phyloP scores from a whole-genome alignment of 2,797 vertebrate genomes.

The Phataginus tetradactyla region DNA sequence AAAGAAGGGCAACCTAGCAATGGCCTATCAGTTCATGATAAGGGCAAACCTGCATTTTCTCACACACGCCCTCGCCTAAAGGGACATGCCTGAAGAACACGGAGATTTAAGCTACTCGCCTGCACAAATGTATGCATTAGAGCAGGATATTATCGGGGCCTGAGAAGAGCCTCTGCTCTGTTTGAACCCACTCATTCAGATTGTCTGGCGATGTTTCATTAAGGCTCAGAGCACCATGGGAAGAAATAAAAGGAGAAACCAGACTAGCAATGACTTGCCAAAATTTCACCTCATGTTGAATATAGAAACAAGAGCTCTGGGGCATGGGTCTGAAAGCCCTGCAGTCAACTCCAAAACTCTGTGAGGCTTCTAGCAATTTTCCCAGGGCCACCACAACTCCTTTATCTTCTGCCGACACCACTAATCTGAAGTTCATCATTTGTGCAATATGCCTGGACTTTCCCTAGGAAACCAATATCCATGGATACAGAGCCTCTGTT shows the following conservation, averaged over 20 bases:
- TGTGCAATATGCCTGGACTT: not conserved
- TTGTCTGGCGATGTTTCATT: not conserved
- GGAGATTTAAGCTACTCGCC: not conserved
- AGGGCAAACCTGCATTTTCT: not conserved
- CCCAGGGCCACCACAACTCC: not conserved
- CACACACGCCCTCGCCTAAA: not conserved
- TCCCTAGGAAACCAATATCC: not conserved
- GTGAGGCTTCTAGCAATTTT: not conserved
- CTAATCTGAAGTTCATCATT: not conserved
- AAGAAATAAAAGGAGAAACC: slow-evolving; percentile 36
- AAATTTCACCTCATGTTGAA: slow-evolving; percentile 44
- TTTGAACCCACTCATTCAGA: slow-evolving; percentile 22
- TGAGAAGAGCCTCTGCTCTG: not conserved
- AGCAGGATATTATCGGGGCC: not conserved
- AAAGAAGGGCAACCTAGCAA: not conserved
- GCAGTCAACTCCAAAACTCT: not conserved
- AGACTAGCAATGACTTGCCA: not conserved
- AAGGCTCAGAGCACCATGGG: not conserved
- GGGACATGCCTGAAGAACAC: not conserved
- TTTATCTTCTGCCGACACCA: not conserved
- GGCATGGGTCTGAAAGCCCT: not conserved
- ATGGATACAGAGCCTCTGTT: not conserved
- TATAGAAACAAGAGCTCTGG: slow-evolving; percentile 20
- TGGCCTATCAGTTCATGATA: not conserved
- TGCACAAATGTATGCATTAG: not conserved